Evolutionary conservation across 2,797 vertebrate genomes (phyloP).

Genomic region (Bradypodion ventrale): DNA sequence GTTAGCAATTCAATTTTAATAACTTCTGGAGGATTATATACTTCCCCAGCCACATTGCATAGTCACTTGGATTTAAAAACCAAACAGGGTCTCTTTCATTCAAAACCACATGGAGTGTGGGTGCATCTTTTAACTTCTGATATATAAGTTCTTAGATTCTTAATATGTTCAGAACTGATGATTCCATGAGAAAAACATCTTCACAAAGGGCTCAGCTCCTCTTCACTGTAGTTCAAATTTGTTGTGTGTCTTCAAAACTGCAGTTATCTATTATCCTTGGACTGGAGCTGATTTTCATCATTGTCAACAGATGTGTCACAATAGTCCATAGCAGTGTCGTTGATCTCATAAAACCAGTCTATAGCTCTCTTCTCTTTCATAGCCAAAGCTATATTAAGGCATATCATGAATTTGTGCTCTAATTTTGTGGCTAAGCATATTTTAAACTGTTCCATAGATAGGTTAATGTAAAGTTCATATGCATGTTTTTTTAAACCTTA

Average conservation of each 20-base stretch:
- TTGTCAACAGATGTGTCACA: slow-evolving; percentile 11
- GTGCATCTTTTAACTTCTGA: neutral
- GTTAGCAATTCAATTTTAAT: neutral
- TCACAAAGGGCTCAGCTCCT: slow-evolving; percentile 7
- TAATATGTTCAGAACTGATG: neutral
- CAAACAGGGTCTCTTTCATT: neutral
- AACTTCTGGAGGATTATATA: neutral
- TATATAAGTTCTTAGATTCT: neutral
- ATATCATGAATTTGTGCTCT: neutral
- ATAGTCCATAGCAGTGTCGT: slow-evolving; percentile 1
- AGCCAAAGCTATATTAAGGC: neutral
- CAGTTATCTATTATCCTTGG: slow-evolving; percentile 11
- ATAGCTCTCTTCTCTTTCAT: slow-evolving; percentile 14
- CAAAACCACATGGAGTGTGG: neutral
- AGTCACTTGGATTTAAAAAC: neutral
- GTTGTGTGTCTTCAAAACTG: slow-evolving; percentile 1
- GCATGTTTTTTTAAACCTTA: slow-evolving; percentile 47
- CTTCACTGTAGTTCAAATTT: slow-evolving; percentile 1
- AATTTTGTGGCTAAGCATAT: slow-evolving; percentile 20
- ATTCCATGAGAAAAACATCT: slow-evolving; percentile 9
- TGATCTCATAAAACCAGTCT: slow-evolving; percentile 15
- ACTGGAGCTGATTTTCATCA: slow-evolving; percentile 34
- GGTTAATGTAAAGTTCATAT: slow-evolving; percentile 54
- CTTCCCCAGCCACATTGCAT: neutral
- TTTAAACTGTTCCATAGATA: slow-evolving; percentile 35